Conservation (phyloP, 1,140 invertebrate species). For the Brachionus asplanchnoidis region DNA sequence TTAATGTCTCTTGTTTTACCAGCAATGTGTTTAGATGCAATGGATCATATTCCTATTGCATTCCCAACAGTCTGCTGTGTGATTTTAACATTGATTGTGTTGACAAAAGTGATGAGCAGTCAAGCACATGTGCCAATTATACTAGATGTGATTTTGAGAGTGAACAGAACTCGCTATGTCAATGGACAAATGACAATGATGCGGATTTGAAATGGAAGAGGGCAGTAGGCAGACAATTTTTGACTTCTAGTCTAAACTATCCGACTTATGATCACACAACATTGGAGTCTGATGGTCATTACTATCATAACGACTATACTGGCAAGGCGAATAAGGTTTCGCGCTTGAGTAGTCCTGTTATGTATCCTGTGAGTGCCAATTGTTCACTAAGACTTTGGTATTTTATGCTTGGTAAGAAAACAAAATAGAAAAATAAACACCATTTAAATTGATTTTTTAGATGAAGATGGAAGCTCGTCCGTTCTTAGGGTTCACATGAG, state of each 20-base stretch:
- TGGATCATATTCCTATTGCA: not conserved
- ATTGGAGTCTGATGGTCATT: not conserved
- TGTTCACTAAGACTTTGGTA: constrained; percentile 40
- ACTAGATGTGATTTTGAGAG: constrained; percentile 30
- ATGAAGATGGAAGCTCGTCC: not conserved
- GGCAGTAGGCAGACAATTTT: not conserved
- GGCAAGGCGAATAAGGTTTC: not conserved
- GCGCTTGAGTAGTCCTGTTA: constrained; percentile 3
- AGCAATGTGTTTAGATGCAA: not conserved
- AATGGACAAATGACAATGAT: constrained; percentile 25
- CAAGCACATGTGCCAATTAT: not conserved
- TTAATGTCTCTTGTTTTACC: not conserved
- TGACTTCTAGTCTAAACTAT: not conserved
- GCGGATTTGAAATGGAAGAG: constrained; percentile 26
- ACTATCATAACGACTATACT: not conserved
- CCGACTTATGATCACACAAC: constrained; percentile 32
- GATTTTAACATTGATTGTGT: constrained; percentile 29
- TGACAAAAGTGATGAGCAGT: constrained; percentile 36
- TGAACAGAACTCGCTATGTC: not conserved
- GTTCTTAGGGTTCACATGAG: not conserved
- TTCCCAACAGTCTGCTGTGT: not conserved
- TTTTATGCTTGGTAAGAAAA: not conserved
- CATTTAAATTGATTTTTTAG: not conserved
- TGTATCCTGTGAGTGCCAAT: not conserved
- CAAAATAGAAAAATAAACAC: not conserved